phyloP scores from a whole-genome alignment of 2,797 vertebrate genomes.

The Garrulus glandarius region DNA sequence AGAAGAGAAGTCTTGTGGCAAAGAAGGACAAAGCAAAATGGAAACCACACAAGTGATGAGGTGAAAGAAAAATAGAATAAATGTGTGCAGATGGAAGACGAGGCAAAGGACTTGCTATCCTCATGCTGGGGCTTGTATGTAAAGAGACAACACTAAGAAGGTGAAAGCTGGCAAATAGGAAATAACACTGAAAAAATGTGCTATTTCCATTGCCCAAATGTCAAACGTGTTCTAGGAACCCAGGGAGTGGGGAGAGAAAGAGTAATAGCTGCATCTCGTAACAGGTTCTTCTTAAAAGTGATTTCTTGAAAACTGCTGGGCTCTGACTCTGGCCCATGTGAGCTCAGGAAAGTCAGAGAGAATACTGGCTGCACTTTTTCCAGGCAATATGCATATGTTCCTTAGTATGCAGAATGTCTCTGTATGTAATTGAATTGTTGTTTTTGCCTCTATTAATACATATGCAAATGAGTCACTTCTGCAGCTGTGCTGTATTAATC shows the following conservation, averaged over 20 bases:
- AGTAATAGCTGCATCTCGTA: slow-evolving; percentile 21
- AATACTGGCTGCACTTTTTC: slow-evolving; percentile 60
- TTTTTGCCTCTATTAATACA: slow-evolving; percentile 81
- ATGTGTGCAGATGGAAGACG: not conserved
- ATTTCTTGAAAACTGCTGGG: slow-evolving; percentile 41
- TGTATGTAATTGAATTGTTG: slow-evolving; percentile 82
- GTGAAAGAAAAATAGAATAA: not conserved
- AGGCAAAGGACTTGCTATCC: not conserved
- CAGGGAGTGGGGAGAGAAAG: not conserved
- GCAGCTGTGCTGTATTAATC: slow-evolving; percentile 85
- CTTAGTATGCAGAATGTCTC: slow-evolving; percentile 77
- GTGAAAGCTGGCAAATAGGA: slow-evolving; percentile 14
- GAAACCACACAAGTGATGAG: not conserved
- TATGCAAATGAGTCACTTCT: slow-evolving; percentile 74
- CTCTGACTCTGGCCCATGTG: slow-evolving; percentile 19
- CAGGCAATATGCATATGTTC: slow-evolving; percentile 71
- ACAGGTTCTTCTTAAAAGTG: slow-evolving; percentile 43
- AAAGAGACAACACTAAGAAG: not conserved
- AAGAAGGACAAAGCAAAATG: not conserved
- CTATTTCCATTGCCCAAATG: slow-evolving; percentile 59
- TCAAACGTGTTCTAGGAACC: slow-evolving; percentile 31
- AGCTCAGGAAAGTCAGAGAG: slow-evolving; percentile 42
- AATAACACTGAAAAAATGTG: not conserved
- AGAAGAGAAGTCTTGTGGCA: not conserved
- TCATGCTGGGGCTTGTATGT: not conserved